Base-by-base conservation (phyloP, 2,797 vertebrate genomes). In the Amblyopsis hoosieri region DNA sequence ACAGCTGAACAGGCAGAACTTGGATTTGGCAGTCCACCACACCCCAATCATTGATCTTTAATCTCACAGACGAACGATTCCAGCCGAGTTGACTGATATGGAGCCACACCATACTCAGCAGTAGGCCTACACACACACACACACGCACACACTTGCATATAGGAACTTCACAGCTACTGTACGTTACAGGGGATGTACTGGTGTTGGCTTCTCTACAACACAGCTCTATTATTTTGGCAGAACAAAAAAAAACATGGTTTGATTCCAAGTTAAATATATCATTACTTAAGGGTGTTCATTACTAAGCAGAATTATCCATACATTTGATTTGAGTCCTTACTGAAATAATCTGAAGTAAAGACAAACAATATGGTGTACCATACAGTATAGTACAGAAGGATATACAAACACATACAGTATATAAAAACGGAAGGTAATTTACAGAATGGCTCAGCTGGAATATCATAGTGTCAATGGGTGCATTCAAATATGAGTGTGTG, bases 371-470 rank as follows among this genome's bases (percentile, higher is more conserved):
- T 74, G 76, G 71, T 59, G n/a, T 11, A 49, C 11, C 57, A 29
- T 13, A 66, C 60, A 48, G 37, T 6, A 23, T 58, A 48, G 54
- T 19, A 17, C 14, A 61, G 12, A 47, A 15, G 49, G 50, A 31
- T 4, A 37, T 19, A 66, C 12, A 54, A 6, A 50, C 12, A 55
- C 45, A 51, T 47, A 55, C 33, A 47, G 37, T 42, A 42, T 42
- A 42, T 15, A 15, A 2, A 7, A 56, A 42, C 58, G 79, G 76
- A 86, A 87, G 81, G 86, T 85, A 78, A 87, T 61, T 62, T 71
- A 15, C 37, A 61, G 71, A 3, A 59, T 1, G 12, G 7, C 12
- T 29, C 3, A 46, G 42, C 13, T 23, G 9, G 4, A 42, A 42
- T 42, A 5, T 31, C 23, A 4, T 23, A 29, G 53, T 58, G n/a